phyloP scores from a whole-genome alignment of 2,113 vertebrate species.

The Macaca fascicularis region T2T-MFA8v1.1 NC_088379.1:2986001-2986500 shows the following conservation, averaged over 20 bases:
- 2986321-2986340: not conserved
- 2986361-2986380: not conserved
- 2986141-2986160: not conserved
- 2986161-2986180: rapidly evolving
- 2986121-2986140: not conserved
- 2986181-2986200: not conserved
- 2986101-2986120: rapidly evolving
- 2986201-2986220: not conserved
- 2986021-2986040: not conserved
- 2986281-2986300: rapidly evolving
- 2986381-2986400: not conserved
- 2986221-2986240: not conserved
- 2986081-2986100: too few relatives aligned
- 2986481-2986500: rapidly evolving
- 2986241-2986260: not conserved
- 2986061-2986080: rapidly evolving
- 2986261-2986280: rapidly evolving
- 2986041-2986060: not conserved
- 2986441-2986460: not conserved
- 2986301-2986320: not conserved
- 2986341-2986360: not conserved
- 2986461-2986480: not conserved
- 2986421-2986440: not conserved
- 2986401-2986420: not conserved
- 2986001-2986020: not conserved